Evolutionary conservation across 2,113 vertebrate genomes (phyloP).

Genomic region (Eira barbara): DNA sequence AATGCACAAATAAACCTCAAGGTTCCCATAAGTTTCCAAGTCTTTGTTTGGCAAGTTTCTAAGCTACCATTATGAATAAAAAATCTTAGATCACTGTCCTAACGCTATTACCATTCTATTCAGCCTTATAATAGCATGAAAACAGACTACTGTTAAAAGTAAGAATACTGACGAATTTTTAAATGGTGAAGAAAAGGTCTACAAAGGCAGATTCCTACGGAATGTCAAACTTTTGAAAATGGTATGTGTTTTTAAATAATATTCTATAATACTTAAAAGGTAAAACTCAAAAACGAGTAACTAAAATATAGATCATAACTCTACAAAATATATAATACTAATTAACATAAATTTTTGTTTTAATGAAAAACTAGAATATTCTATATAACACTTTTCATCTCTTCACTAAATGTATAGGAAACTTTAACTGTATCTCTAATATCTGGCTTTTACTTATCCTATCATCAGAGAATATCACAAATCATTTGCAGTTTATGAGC

Average conservation of each 20-base stretch:
- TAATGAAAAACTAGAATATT: neutral
- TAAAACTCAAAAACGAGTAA: neutral
- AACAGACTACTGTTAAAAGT: slow-evolving; percentile 25
- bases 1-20: neutral
- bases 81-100: neutral
- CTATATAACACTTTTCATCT: neutral
- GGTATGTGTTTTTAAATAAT: neutral
- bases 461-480: slow-evolving; percentile 32
- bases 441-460: slow-evolving; percentile 16
- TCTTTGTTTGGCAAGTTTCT: slow-evolving; percentile 6
- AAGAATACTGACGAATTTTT: slow-evolving; percentile 11
- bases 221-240: slow-evolving; percentile 37
- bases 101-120: neutral
- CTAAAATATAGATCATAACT: neutral
- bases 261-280: slow-evolving; percentile 10
- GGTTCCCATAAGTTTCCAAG: neutral
- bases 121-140: slow-evolving; percentile 13
- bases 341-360: neutral
- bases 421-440: slow-evolving; percentile 2
- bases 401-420: neutral
- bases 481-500: slow-evolving; percentile 27
- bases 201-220: neutral
- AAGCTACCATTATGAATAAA: neutral
- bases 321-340: neutral
- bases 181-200: neutral